Base-by-base conservation (phyloP, 2,888 invertebrate species). In the Fabriciana adippe region DNA sequence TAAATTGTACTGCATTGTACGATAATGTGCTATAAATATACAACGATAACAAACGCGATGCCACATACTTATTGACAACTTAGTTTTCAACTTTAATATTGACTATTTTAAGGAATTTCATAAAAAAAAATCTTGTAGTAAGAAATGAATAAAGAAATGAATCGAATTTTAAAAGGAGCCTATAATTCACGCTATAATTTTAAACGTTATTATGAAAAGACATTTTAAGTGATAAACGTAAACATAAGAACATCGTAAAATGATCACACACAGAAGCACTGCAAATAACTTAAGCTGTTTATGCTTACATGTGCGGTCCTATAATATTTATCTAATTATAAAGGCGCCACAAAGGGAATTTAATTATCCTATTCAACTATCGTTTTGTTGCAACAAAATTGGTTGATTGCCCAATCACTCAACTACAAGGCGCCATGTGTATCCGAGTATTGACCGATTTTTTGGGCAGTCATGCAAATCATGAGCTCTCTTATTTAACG, bases 1-100 rank as follows among this genome's bases (percentile, higher is more conserved):
- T 68, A 67, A 68, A 74, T 73, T 74, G 75, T 72, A 69, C 64
- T 70, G 69, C 72, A 72, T 75, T 75, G 71, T 74, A 66, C 71
- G 47, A 45, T 73, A 69, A 72, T 72, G 68, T 61, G 55, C 66
- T 65, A 71, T 73, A 64, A 72, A 72, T 72, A 71, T 71, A 69
- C 35, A 66, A 67, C 63, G 55, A 54, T 31, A 47, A 54, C 51
- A 55, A 54, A 59, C 64, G 35, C 48, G 57, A 55, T 47, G 41
- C 31, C 41, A 50, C 48, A 31, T 41, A 35, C 35, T 48, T 55
- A n/a, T 50, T 48, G 54, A 31, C 61, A 61, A 16, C 55, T 55
- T 54, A 26, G 35, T 35, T 54, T 54, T 35, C 0, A 16, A 31
- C 6, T 51, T 61, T 51, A 15, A 59, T 48, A 41, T 41, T 41